A percentile compares a stretch with the other conserved stretches of the same genome.
phyloP scores from a whole-genome alignment of 1,140 invertebrate species.

The Tetramorium alpestre region DNA sequence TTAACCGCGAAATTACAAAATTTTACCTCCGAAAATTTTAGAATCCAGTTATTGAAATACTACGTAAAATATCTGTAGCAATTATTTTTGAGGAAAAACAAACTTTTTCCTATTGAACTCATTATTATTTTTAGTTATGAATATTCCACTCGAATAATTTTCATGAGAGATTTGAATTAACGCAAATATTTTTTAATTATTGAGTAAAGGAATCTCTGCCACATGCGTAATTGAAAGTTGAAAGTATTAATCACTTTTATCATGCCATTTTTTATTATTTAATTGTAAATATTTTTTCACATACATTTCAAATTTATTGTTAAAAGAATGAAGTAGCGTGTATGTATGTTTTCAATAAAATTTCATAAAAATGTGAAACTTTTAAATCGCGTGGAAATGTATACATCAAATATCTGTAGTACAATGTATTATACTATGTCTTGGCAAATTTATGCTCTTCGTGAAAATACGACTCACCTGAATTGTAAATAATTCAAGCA shows the following conservation, averaged over 20 bases:
- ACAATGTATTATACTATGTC: not conserved
- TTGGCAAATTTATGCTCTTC: not conserved
- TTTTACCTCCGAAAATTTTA: not conserved
- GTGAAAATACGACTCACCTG: conserved; percentile 23
- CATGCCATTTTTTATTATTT: not conserved
- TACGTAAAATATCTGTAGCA: not conserved
- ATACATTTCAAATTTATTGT: not conserved
- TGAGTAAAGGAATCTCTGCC: not conserved
- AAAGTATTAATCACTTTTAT: not conserved
- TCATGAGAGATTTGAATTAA: not conserved
- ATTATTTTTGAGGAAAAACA: not conserved
- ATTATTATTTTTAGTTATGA: not conserved
- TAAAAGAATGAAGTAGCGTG: not conserved
- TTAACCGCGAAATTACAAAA: not conserved
- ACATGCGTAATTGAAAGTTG: not conserved
- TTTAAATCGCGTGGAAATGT: not conserved
- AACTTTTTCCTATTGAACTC: not conserved
- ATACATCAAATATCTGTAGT: not conserved
- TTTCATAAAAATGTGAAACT: not conserved
- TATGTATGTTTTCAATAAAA: not conserved
- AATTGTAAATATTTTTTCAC: not conserved
- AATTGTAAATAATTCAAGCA: conserved; percentile 10
- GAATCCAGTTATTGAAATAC: not conserved
- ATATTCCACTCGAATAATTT: not conserved
- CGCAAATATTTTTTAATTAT: not conserved